Base-by-base conservation (phyloP, 2,113 vertebrate species). In the Myotis yumanensis region DNA sequence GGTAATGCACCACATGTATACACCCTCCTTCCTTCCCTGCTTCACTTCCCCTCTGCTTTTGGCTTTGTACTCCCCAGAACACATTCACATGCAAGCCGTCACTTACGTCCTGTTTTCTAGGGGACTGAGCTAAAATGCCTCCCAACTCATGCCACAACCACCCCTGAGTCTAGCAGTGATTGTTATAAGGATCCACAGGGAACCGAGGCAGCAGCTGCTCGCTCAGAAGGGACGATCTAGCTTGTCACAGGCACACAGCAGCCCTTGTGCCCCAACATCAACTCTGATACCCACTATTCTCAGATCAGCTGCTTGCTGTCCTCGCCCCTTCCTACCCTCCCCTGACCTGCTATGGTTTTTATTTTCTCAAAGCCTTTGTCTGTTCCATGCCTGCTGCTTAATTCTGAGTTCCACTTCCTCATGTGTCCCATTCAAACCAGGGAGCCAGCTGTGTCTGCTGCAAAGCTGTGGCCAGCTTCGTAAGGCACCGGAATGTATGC, bases 401-500 rank as follows among this genome's bases (percentile, higher is more conserved):
- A 52, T 81, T 82, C 92, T 75, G 35, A 54, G 20, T 72, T 37
- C 64, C 43, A 25, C 72, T 57, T 87, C 66, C 11, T 79, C 9
- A 0, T 2, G 12, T 7, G 35, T 59, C 54, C 35, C 25, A 12
- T 16, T 73, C 76, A 72, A 76, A 87, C 5, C 4, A 46, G 46
- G 25, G 28, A 25, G 35, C 51, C 28, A 57, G 80, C 3, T n/a
- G 11, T 54, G 46, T 12, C 52, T 37, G 66, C 40, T 17, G 54
- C 82, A 54, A 48, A 32, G 15, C 86, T 30, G 32, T 76, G 69
- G 46, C 43, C 18, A 52, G 57, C 71, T 75, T 28, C 16, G 28
- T 11, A 22, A 17, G 1, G 20, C 3, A 28, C 54, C 1, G 0
- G 17, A 7, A 1, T 20, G 15, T 46, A 7, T 5, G 11, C 5